Conservation (phyloP, 2,113 vertebrate genomes). For the Aspiorhynchus laticeps region DNA sequence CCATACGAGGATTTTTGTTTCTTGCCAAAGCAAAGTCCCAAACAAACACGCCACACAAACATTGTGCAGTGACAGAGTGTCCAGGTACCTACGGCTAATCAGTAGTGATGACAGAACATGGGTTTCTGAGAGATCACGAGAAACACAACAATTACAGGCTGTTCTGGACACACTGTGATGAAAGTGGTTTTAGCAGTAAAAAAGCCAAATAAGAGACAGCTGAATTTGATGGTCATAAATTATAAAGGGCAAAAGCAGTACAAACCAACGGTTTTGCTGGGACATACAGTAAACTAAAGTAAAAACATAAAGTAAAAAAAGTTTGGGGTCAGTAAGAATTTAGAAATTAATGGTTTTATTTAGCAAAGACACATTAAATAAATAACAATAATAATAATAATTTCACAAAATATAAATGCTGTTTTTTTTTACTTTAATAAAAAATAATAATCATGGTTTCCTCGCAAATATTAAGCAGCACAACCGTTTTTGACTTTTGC, state of each 20-base stretch:
- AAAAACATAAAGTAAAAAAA: too few relatives aligned
- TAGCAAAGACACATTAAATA: background rate
- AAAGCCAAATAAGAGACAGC: background rate
- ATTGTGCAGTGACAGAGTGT: conserved; percentile 5
- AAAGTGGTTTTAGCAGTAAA: background rate
- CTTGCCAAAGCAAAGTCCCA: background rate
- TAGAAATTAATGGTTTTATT: background rate
- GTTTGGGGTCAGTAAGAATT: background rate
- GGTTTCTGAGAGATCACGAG: background rate
- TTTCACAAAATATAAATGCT: background rate
- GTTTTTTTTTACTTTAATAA: too few relatives aligned
- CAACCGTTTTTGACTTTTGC: too few relatives aligned
- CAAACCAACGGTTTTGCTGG: too few relatives aligned
- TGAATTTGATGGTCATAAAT: background rate
- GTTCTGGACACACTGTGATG: background rate
- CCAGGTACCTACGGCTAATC: conserved; percentile 47
- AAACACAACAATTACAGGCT: conserved; percentile 27
- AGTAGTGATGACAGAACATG: conserved; percentile 53
- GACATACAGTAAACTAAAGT: too few relatives aligned
- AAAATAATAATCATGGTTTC: too few relatives aligned
- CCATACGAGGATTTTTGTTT: background rate
- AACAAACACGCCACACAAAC: background rate
- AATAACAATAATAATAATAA: background rate
- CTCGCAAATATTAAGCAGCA: too few relatives aligned
- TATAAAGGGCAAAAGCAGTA: too few relatives aligned